phyloP scores from a whole-genome alignment of 2,888 invertebrate genomes.

The Dione juno region DNA sequence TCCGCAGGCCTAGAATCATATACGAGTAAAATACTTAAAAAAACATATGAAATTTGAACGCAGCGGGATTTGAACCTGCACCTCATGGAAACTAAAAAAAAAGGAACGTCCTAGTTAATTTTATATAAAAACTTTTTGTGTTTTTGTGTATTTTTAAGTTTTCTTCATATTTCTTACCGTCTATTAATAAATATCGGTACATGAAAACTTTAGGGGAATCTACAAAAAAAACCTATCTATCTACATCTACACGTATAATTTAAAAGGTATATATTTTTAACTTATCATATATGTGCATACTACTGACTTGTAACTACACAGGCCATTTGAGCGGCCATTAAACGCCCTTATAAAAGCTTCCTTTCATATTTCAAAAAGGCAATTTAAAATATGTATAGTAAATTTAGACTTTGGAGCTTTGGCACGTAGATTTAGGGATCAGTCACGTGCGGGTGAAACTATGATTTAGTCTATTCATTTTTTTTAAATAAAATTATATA shows the following conservation, averaged over 20 bases:
- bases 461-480: conserved; percentile 1
- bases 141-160: no score
- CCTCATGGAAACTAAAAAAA: no score
- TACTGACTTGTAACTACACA: neutral
- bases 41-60: no score
- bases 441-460: neutral
- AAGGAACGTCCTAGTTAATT: no score
- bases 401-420: conserved; percentile 1
- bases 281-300: neutral
- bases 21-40: no score
- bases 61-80: no score
- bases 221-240: no score
- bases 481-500: neutral
- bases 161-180: no score
- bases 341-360: neutral
- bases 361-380: conserved; percentile 12
- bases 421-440: conserved; percentile 11
- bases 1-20: no score
- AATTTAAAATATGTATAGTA: conserved; percentile 11
- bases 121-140: no score
- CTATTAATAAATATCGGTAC: no score
- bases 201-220: no score
- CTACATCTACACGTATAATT: neutral
- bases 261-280: neutral
- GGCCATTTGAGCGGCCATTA: conserved; percentile 1